Evolutionary conservation across 2,113 vertebrate genomes (phyloP).

Genomic region (Rhinolophus ferrumequinum): DNA sequence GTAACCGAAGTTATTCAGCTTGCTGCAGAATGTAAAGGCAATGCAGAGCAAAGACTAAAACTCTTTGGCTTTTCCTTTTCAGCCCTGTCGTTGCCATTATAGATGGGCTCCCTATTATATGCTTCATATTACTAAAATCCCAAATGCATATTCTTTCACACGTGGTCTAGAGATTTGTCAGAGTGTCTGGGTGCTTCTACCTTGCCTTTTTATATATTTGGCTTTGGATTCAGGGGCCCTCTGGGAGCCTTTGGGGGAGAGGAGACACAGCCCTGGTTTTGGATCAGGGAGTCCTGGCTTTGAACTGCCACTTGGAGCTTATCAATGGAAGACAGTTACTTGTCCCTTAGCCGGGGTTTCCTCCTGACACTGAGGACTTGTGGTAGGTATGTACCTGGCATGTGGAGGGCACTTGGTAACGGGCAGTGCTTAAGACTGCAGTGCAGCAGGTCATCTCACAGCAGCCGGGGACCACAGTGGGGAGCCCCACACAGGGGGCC

Average conservation of each 20-base stretch:
- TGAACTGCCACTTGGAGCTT: neutral
- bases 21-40: neutral
- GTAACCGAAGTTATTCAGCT: neutral
- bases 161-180: neutral
- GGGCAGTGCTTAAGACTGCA: neutral
- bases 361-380: neutral
- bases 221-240: neutral
- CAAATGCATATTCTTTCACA: neutral
- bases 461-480: fast-evolving
- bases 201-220: neutral
- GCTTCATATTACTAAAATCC: neutral
- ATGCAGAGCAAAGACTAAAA: neutral
- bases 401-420: neutral
- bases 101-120: neutral
- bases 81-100: neutral
- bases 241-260: neutral
- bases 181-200: neutral
- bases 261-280: neutral
- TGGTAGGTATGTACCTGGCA: neutral
- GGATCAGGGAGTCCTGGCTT: neutral
- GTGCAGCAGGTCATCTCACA: neutral
- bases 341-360: neutral
- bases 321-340: neutral
- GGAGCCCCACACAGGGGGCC: neutral
- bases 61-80: neutral